Evolutionary conservation across 2,797 vertebrate genomes (phyloP), one percentile per base, ranked within the genome.

Genomic region (Gymnopithys bicolor): DNA sequence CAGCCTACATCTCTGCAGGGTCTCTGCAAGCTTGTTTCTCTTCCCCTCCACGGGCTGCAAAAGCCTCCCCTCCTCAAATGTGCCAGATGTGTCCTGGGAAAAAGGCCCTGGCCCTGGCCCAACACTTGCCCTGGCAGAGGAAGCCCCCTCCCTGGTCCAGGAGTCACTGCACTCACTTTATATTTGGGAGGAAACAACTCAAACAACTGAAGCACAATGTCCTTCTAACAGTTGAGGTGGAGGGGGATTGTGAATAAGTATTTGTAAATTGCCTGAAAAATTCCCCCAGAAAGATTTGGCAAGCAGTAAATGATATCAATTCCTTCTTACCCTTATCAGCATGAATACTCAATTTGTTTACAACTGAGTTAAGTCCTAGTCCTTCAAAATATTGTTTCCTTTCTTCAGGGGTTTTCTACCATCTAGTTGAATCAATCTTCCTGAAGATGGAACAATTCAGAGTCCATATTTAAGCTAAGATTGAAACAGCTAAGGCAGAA

Each of bases 11-110:
- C 32, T 11, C 19, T 45, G 28, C 30, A 66, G 35, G 5, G 4
- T 19, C 18, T 46, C 64, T 39, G 17, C 24, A 55, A 22, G 6
- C 3, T 62, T 46, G 4, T 24, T 73, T 55, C 30, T 22, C 35
- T 37, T 51, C 19, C 39, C n/a, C 28, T 24, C 13, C n/a, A 32
- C 0, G 0, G 33, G 19, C 8, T 59, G 11, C 9, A 18, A 49
- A 33, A 33, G 1, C 10, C 12, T 39, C 11, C 8, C 7, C 7
- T 33, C 12, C 9, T 7, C 5, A 4, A 15, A 17, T 0, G 0
- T 25, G 10, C 13, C 39, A n/a, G 6, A 30, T 28, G 2, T 1
- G 1, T 22, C 13, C 19, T 14, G 25, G 22, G 19, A 11, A 66
- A 68, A 39, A 62, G 43, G 37, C 25, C 17, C 18, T 8, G 6